phyloP scores from a whole-genome alignment of 2,113 vertebrate genomes.

The Pollimyrus isidori region DNA sequence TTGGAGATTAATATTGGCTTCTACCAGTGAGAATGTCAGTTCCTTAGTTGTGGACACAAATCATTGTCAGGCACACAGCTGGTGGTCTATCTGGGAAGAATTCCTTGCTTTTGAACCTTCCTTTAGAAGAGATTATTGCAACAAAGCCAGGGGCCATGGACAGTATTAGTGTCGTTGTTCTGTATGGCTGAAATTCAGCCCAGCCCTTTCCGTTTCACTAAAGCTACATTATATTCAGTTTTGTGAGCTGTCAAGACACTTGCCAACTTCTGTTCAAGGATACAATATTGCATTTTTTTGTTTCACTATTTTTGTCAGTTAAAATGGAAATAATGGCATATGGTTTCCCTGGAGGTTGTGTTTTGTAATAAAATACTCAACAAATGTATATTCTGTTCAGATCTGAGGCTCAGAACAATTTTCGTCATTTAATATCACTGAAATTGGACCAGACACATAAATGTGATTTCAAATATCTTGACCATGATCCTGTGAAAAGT shows the following conservation, averaged over 20 bases:
- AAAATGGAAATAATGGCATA: background rate
- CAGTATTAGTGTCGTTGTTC: conserved; percentile 14
- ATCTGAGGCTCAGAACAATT: conserved; percentile 1
- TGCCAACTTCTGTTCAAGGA: conserved; percentile 13
- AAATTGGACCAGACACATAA: background rate
- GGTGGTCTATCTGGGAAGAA: conserved; percentile 23
- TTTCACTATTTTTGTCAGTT: background rate
- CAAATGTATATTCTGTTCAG: background rate
- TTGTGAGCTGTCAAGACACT: background rate
- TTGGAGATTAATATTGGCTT: conserved; percentile 20
- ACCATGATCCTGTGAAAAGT: background rate
- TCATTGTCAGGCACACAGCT: conserved; percentile 17
- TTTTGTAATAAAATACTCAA: background rate
- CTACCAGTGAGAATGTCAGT: background rate
- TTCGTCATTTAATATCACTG: background rate
- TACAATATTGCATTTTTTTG: background rate
- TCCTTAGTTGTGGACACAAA: background rate
- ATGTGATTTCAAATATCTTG: background rate
- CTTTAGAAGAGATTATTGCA: conserved; percentile 20
- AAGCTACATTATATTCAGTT: conserved; percentile 7
- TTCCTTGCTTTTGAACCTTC: conserved; percentile 9
- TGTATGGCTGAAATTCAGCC: conserved; percentile 9
- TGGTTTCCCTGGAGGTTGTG: background rate
- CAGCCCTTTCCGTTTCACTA: background rate
- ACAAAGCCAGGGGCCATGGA: background rate